phyloP scores from a whole-genome alignment of 1,140 invertebrate species.

The Coelopa frigida region DNA sequence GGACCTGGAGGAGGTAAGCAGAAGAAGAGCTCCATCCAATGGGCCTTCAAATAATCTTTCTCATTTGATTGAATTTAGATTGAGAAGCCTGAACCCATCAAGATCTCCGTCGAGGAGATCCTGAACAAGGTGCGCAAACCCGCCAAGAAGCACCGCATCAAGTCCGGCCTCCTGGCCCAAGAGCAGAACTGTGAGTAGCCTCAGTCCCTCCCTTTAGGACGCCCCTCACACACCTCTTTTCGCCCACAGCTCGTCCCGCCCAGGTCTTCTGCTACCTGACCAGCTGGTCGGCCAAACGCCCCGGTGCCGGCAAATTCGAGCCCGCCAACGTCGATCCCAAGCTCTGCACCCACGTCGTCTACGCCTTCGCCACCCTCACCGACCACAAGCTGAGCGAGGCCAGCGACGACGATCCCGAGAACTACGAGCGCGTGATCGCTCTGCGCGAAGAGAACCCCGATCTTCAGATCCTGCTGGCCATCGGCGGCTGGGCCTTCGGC shows the following conservation, averaged over 20 bases:
- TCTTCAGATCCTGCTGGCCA: slow-evolving; percentile 82
- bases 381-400: slow-evolving; percentile 71
- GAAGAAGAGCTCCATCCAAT: neutral
- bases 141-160: slow-evolving; percentile 50
- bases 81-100: slow-evolving; percentile 70
- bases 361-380: slow-evolving; percentile 84
- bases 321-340: slow-evolving; percentile 80
- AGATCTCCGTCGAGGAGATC: slow-evolving; percentile 69
- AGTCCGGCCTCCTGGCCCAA: slow-evolving; percentile 43
- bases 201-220: neutral
- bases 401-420: slow-evolving; percentile 72
- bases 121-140: slow-evolving; percentile 60
- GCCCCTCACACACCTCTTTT: slow-evolving; percentile 11
- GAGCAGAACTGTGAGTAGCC: slow-evolving; percentile 49
- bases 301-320: slow-evolving; percentile 75
- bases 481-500: slow-evolving; percentile 92
- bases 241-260: slow-evolving; percentile 59
- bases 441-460: slow-evolving; percentile 84
- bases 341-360: slow-evolving; percentile 89
- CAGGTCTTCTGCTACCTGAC: slow-evolving; percentile 91
- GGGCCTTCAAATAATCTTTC: neutral
- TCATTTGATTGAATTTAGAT: neutral
- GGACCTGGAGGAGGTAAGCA: slow-evolving; percentile 44
- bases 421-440: slow-evolving; percentile 74
- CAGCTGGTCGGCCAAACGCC: slow-evolving; percentile 86